phyloP scores from a whole-genome alignment of 2,888 invertebrate genomes.

The Crepidodera aurea region DNA sequence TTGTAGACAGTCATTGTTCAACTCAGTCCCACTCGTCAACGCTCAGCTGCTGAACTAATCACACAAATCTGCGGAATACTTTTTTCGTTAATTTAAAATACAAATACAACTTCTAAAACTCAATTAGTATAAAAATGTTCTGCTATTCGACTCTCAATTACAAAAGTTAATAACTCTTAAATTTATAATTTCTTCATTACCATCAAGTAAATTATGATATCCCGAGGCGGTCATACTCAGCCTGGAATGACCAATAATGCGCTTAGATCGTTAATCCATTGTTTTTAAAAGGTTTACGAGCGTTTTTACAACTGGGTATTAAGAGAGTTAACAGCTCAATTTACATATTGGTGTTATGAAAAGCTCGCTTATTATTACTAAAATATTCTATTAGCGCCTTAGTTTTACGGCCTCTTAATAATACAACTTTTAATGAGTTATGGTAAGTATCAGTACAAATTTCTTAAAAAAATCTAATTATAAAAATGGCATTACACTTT shows the following conservation, averaged over 20 bases:
- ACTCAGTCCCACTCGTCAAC: too few relatives aligned
- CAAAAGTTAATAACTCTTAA: slow-evolving; percentile 11
- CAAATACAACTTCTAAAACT: too few relatives aligned
- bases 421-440: slow-evolving; percentile 1
- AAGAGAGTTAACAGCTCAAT: slow-evolving; percentile 28
- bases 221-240: slow-evolving; percentile 2
- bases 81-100: too few relatives aligned
- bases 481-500: too few relatives aligned
- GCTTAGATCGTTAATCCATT: slow-evolving; percentile 7
- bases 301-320: slow-evolving; percentile 12
- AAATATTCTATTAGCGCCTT: slow-evolving; percentile 17
- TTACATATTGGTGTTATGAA: slow-evolving; percentile 34
- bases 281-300: slow-evolving; percentile 19
- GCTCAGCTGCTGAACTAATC: neutral
- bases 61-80: neutral
- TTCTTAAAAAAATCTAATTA: too few relatives aligned
- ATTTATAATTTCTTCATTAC: slow-evolving; percentile 17
- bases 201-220: slow-evolving; percentile 6
- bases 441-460: neutral
- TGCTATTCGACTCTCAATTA: neutral
- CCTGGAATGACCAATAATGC: slow-evolving; percentile 8
- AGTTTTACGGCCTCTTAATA: slow-evolving; percentile 4
- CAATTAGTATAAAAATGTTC: too few relatives aligned
- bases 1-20: too few relatives aligned
- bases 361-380: slow-evolving; percentile 14